Evolutionary conservation across 30 jellyfish, hydroid and myxozoan genomes (phyloP), one percentile per base, ranked within the genome.

Genomic region (Chrysaora quinquecirrha): DNA sequence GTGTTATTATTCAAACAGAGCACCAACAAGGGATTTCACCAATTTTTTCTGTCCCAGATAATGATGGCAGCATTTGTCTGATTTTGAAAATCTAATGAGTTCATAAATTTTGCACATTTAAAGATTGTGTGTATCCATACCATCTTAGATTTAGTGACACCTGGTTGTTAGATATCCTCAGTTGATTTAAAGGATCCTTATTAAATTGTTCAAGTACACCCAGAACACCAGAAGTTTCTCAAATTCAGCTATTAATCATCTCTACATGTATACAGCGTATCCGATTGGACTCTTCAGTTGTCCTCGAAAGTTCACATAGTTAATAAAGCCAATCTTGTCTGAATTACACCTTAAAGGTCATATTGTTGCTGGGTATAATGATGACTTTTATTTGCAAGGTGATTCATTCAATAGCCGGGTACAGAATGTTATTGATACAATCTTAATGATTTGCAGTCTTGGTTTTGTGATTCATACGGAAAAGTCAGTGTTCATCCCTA

Each of bases 101-200:
- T 21, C 47, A 77, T 72, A 18, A 62, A 43, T 23, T 61, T 47
- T 46, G 56, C 24, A 2, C 83, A 72, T 72, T 72, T 84, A 27
- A 84, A 84, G 43, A 84, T 84, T 83, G 88, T 71, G 27, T 54
- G 83, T 69, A 63, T 84, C 43, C 83, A 60, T 23, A 30, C 82
- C 29, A 48, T 73, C 0, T 66, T 84, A 31, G 34, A 63, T 0
- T 18, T 84, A 76, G 70, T 63, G 20, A 70, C 88, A 16, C 83
- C 87, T 48, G 48, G 65, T 56, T 72, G 87, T 52, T 74, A 86
- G 90, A 85, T 85, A 85, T 78, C 80, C 29, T 74, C 89, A 3
- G 18, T 85, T 4, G 96, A 85, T 54, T 49, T 85, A 48, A 80
- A 80, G 25, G 85, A 76, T 85, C 90, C 96, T 4, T 85, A 85